Evolutionary conservation across 2,888 invertebrate genomes (phyloP), one percentile per base, ranked within the genome.

Genomic region (Melanotus villosus): DNA sequence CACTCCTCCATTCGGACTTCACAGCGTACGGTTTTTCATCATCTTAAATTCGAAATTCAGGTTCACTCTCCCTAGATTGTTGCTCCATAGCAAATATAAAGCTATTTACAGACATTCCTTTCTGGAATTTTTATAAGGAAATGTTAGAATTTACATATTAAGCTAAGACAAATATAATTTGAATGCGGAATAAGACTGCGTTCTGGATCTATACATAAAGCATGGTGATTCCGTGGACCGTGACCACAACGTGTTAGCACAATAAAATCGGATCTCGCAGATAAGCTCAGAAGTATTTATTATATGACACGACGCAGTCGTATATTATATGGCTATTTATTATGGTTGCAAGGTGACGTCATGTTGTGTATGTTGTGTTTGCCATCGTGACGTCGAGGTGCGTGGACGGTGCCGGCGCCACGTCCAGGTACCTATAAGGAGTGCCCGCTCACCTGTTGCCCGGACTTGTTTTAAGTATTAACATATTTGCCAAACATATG

Each of bases 371-470:
- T 59, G 59, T 43, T 64, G 65, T 71, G 71, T 68, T 62, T 65
- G 64, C 36, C 47, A 63, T 67, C 50, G 70, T 76, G 76, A 76
- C 77, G 76, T 75, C 69, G 68, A 62, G 66, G 60, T 76, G 79
- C 80, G 80, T 80, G 80, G 80, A 79, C 75, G 80, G 73, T 70
- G 71, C 70, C 67, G 80, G 80, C 80, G 80, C 80, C 80, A 79
- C 75, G 73, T 75, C 74, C 68, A 75, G 77, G 73, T 75, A 77
- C 77, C 78, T 79, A 80, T 79, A 79, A 77, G 80, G 80, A 78
- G 79, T 79, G 78, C 76, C 77, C 76, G 76, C 76, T 76, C 78
- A 78, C 78, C 77, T 78, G 77, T 76, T 75, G 75, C 73, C 73
- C 68, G 75, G 73, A 72, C 74, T 75, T 76, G 73, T 75, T 76